Base-by-base conservation (phyloP, 2,797 vertebrate genomes). In the Arrhamphus sclerolepis region DNA sequence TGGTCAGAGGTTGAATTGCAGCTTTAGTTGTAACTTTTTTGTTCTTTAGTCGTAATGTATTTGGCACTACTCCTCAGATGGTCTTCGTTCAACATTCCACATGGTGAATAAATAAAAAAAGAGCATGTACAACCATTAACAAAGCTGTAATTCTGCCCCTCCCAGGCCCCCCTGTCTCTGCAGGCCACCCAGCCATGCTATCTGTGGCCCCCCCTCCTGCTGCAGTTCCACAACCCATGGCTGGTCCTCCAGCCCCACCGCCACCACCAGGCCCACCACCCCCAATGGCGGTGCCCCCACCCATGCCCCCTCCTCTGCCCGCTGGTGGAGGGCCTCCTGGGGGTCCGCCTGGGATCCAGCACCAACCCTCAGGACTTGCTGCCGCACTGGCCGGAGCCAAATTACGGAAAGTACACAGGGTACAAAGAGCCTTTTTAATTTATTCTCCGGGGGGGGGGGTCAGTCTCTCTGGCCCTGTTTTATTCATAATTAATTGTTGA, bases 371-470 rank as follows among this genome's bases (percentile, higher is more conserved):
- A 4, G 97, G 97, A 70, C 92, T 99, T 44, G 97, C 97, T 4
- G 97, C 97, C 0, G 97, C 97, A 19, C 89, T 99, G 89, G 97
- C 97, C 47, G 97, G 97, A 87, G 97, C 97, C 90, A 99, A 98
- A 92, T 92, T 99, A 58, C 95, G 97, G 65, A 96, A 95, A 93
- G 97, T 97, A 16, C 95, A 96, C 46, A 90, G 96, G 94, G 97
- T 98, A 38, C 34, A 38, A 38, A 38, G 13, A 38, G 34, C 34
- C 34, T 38, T 4, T 38, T 38, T 38, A 14, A 16, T 38, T 38
- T 38, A 14, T 13, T 38, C 34, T 38, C 34, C 14, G 34, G 34
- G 13, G 34, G 34, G 34, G 13, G 34, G 34, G 13, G 34, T 13
- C 34, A 16, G 34, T 16, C 34, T 13, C 4, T 14, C 34, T 16